Base-by-base conservation (phyloP, 2,888 invertebrate genomes). In the Dynastes tityus region DNA sequence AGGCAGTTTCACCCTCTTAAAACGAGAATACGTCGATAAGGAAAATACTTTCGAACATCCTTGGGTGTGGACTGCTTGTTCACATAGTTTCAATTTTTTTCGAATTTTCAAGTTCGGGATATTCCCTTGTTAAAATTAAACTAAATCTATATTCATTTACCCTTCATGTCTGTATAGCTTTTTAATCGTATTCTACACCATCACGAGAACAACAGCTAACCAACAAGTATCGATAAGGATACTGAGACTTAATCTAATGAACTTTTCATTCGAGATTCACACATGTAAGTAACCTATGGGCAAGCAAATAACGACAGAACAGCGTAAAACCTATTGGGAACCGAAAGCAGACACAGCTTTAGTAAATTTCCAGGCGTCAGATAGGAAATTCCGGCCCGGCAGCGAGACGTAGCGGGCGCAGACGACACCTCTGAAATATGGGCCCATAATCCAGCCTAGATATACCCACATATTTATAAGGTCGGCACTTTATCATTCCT, bases 401-500 rank as follows among this genome's bases (percentile, higher is more conserved):
- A 73, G 80, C 78, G 80, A 78, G 80, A 78, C 80, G 55, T n/a
- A 81, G 83, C 85, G 85, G 84, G 85, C 85, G 84, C 84, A 85
- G 86, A 86, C 86, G 87, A 86, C 87, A 82, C 83, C 82, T 80
- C 83, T 87, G 86, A 88, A 87, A 87, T 88, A 88, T 87, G 84
- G 85, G 83, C 82, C 82, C 86, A 87, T 88, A 88, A 88, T 88
- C 87, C 86, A 84, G 87, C 87, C 86, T 87, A 86, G 87, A 87
- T 87, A 88, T 88, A 85, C 86, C 87, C 87, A 87, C 88, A 88
- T 88, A 88, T 88, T 88, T 88, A 88, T 88, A 88, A 88, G 88
- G 88, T 87, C 87, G 86, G 87, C 86, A 87, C 87, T 88, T 88
- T 88, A 88, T 88, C 88, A 88, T 88, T 84, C 87, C 82, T 88